phyloP scores from a whole-genome alignment of 1,140 invertebrate species.

The Musca domestica region DNA sequence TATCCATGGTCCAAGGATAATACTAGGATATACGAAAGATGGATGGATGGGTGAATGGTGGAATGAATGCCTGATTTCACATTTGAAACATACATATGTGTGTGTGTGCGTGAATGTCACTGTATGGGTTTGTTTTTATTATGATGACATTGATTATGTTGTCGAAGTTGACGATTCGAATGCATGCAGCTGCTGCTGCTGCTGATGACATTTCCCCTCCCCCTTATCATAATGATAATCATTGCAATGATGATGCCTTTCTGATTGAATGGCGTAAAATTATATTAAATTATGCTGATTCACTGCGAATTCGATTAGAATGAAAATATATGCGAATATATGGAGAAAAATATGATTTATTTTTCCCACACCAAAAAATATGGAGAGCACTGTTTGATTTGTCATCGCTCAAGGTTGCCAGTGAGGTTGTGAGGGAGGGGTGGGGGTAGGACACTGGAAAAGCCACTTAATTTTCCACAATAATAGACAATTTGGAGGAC shows the following conservation, averaged over 20 bases:
- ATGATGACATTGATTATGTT: slow-evolving; percentile 6
- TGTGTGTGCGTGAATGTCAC: neutral
- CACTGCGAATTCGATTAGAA: too few species aligned
- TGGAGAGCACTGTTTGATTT: too few species aligned
- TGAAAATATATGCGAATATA: slow-evolving; percentile 37
- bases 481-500: too few species aligned
- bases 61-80: neutral
- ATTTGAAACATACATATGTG: neutral
- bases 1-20: neutral
- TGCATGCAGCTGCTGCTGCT: too few species aligned
- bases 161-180: too few species aligned
- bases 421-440: slow-evolving; percentile 25
- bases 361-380: slow-evolving; percentile 12
- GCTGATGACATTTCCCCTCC: too few species aligned
- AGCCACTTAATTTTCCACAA: too few species aligned
- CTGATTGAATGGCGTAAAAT: slow-evolving; percentile 19
- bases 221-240: too few species aligned
- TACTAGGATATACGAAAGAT: neutral
- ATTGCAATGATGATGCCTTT: neutral
- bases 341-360: slow-evolving; percentile 50
- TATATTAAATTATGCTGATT: slow-evolving; percentile 7
- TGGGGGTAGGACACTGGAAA: slow-evolving; percentile 29
- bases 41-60: too few species aligned
- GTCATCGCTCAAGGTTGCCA: neutral
- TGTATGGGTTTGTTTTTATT: neutral